These are phyloP conservation scores for Papilio aristodemus DNA, from an alignment of 1,140 invertebrate genomes.

Conservation along the genomic window DNA sequence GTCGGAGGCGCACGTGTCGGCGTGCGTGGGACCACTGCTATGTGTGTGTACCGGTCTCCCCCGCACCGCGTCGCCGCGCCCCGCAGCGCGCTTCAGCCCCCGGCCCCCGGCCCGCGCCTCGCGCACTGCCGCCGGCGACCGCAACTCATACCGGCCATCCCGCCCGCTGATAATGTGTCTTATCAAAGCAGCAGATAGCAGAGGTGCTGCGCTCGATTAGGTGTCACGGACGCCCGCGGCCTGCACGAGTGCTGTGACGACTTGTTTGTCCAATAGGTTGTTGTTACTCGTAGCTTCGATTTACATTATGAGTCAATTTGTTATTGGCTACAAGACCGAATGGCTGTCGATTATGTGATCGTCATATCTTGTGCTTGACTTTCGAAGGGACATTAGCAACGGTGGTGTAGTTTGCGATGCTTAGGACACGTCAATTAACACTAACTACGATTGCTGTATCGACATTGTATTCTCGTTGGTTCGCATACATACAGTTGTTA, in stretches of 20 bases:
- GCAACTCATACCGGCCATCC: slow-evolving; percentile 56
- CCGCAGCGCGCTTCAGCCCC: no score
- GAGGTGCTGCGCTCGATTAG: slow-evolving; percentile 75
- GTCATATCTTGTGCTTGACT: slow-evolving; percentile 1
- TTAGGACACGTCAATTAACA: slow-evolving; percentile 9
- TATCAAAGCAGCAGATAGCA: slow-evolving; percentile 76
- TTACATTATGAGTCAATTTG: slow-evolving; percentile 56
- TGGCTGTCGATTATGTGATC: slow-evolving; percentile 7
- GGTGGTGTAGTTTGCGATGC: neutral
- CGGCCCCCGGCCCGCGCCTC: slow-evolving; percentile 62
- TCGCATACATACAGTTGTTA: neutral
- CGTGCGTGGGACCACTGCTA: slow-evolving; percentile 58
- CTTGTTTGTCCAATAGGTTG: slow-evolving; percentile 49
- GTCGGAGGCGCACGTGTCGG: slow-evolving; percentile 54
- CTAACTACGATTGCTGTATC: neutral
- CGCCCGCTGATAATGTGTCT: slow-evolving; percentile 69
- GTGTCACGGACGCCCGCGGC: slow-evolving; percentile 70
- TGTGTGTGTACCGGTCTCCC: slow-evolving; percentile 57
- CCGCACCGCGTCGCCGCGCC: slow-evolving; percentile 43
- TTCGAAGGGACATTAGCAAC: neutral
- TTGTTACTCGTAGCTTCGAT: slow-evolving; percentile 46
- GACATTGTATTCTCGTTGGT: neutral
- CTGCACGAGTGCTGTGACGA: slow-evolving; percentile 51
- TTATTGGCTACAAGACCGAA: slow-evolving; percentile 5
- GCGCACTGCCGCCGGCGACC: slow-evolving; percentile 55